A percentile compares a stretch with the other conserved stretches of the same genome.
Evolutionary conservation across 2,888 invertebrate genomes (phyloP).

Genomic region (Idaea biselata): DNA sequence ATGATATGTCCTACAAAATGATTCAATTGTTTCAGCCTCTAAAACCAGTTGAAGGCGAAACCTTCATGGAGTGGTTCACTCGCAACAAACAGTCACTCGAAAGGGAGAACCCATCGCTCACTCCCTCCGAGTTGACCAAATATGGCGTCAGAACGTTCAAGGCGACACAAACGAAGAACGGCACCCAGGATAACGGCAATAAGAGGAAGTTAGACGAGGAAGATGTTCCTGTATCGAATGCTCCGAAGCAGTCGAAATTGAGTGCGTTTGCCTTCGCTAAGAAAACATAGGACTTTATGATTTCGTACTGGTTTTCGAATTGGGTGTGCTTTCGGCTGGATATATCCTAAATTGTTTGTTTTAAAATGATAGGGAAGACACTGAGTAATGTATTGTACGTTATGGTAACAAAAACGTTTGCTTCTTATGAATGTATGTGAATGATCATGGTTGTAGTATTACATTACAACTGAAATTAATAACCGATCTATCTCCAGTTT

Average conservation of each 20-base stretch:
- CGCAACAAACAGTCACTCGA: slow-evolving; percentile 79
- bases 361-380: neutral
- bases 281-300: slow-evolving; percentile 38
- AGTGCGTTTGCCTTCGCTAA: slow-evolving; percentile 74
- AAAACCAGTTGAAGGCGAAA: slow-evolving; percentile 64
- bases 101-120: slow-evolving; percentile 76
- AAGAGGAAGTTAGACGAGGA: slow-evolving; percentile 65
- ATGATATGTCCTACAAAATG: too few species aligned
- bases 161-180: slow-evolving; percentile 48
- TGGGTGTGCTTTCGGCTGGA: too few species aligned
- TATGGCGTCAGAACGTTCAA: slow-evolving; percentile 77
- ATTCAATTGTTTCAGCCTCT: slow-evolving; percentile 47
- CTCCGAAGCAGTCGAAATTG: slow-evolving; percentile 72
- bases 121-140: slow-evolving; percentile 78
- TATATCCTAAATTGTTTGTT: neutral
- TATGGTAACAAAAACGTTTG: too few species aligned
- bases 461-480: too few species aligned
- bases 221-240: slow-evolving; percentile 44
- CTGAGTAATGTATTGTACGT: too few species aligned
- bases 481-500: too few species aligned
- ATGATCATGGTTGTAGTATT: too few species aligned
- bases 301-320: too few species aligned
- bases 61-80: slow-evolving; percentile 82
- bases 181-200: slow-evolving; percentile 39
- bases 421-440: too few species aligned